A percentile compares a stretch with the other conserved stretches of the same genome.
These are phyloP conservation scores for Melanchra persicariae DNA, from an alignment of 2,888 invertebrate species.

Conservation along the genomic window DNA sequence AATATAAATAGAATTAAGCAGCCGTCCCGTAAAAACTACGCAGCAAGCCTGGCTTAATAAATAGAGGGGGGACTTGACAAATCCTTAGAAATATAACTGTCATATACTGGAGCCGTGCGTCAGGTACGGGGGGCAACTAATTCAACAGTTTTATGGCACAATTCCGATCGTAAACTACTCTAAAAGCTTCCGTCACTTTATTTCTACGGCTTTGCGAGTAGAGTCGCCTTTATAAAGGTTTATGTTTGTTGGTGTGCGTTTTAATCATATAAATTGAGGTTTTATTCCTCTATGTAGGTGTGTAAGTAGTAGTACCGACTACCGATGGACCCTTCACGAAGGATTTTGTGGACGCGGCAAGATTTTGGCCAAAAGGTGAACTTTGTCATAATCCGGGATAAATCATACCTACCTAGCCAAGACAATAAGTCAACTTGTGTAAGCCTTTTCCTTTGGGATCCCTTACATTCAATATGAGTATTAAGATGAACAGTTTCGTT, in stretches of 20 bases:
- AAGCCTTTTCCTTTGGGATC: neutral
- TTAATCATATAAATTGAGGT: conserved; percentile 44
- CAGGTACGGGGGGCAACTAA: conserved; percentile 52
- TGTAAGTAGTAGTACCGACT: neutral
- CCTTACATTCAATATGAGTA: neutral
- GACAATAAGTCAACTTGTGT: conserved; percentile 27
- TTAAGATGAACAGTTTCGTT: neutral
- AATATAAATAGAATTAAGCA: conserved; percentile 43
- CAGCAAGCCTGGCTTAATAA: conserved; percentile 36
- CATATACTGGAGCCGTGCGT: conserved; percentile 46
- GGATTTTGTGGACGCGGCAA: neutral
- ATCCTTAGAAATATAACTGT: conserved; percentile 59
- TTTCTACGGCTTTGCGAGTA: conserved; percentile 56
- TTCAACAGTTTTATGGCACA: conserved; percentile 63
- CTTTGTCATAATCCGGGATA: conserved; percentile 16
- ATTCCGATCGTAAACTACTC: conserved; percentile 63
- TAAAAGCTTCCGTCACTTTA: conserved; percentile 64
- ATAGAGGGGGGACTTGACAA: conserved; percentile 44
- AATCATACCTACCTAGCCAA: conserved; percentile 10
- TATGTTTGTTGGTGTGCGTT: conserved; percentile 30
- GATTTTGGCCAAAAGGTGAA: conserved; percentile 5
- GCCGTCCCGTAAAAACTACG: conserved; percentile 38
- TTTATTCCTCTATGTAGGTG: conserved; percentile 5
- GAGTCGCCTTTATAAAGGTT: conserved; percentile 25
- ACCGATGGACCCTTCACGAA: neutral